Conservation (phyloP, 1,140 invertebrate species). For the Heliconius melpomene region DNA sequence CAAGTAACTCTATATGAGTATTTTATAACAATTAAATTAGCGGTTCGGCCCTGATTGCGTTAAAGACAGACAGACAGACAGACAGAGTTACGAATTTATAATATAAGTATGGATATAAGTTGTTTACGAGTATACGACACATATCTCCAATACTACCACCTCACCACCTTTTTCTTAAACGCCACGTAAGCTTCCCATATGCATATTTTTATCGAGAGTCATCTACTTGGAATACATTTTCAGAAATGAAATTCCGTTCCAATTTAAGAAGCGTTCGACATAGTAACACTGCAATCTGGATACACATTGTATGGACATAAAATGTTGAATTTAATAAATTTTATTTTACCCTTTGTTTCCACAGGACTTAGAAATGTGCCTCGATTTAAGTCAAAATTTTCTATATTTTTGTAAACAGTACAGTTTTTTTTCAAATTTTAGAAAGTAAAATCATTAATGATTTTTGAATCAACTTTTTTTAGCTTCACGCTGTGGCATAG, state of each 20-base stretch:
- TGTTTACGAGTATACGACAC: neutral
- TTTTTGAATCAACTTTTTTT: too few relatives aligned
- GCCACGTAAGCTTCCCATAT: conserved; percentile 26
- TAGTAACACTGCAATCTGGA: neutral
- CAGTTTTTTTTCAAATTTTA: too few relatives aligned
- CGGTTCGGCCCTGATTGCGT: too few relatives aligned
- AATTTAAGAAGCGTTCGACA: conserved; percentile 26
- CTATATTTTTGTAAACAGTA: too few relatives aligned
- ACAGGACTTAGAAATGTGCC: neutral
- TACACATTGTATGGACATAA: neutral
- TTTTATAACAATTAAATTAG: too few relatives aligned
- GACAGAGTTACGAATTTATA: too few relatives aligned
- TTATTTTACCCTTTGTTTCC: neutral
- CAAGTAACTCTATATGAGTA: too few relatives aligned
- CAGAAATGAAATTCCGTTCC: conserved; percentile 34
- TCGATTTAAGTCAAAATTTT: too few relatives aligned
- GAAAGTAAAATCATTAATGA: too few relatives aligned
- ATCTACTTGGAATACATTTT: conserved; percentile 29
- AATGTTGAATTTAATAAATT: neutral
- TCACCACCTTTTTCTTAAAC: neutral
- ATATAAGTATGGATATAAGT: too few relatives aligned
- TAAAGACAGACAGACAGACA: too few relatives aligned
- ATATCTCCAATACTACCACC: neutral
- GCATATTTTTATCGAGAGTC: conserved; percentile 31
- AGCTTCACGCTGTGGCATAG: too few relatives aligned